phyloP scores from a whole-genome alignment of 2,888 invertebrate genomes.

The Cheiracanthium punctorium region DNA sequence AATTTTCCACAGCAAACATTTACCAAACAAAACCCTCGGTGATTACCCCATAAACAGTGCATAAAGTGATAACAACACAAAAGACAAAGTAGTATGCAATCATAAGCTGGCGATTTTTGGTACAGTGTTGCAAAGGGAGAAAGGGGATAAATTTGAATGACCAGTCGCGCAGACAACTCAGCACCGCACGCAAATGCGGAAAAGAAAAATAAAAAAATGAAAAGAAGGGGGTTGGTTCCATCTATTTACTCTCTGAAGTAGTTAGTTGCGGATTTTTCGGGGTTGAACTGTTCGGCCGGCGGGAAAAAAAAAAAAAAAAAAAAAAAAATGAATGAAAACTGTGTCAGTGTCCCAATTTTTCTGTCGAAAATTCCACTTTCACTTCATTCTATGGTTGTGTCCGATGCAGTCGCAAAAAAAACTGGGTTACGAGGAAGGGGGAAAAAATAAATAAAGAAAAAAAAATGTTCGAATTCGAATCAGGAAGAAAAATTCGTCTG shows the following conservation, averaged over 20 bases:
- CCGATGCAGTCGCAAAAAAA: not conserved
- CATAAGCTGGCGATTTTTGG: not conserved
- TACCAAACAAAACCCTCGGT: too few species aligned
- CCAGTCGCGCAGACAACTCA: slow-evolving; percentile 28
- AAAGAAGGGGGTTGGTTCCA: too few species aligned
- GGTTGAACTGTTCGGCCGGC: too few species aligned
- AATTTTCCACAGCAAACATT: too few species aligned
- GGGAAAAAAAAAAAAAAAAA: too few species aligned
- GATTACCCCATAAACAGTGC: not conserved
- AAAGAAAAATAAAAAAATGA: too few species aligned
- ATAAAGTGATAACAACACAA: not conserved
- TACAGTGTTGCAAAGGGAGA: not conserved
- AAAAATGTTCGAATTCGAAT: not conserved
- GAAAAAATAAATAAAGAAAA: slow-evolving; percentile 41
- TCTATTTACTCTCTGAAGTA: too few species aligned
- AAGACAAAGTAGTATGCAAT: not conserved
- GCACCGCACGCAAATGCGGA: slow-evolving; percentile 18
- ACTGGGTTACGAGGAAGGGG: slow-evolving; percentile 57
- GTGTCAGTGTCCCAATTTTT: slow-evolving; percentile 35
- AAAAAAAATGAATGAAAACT: slow-evolving; percentile 8
- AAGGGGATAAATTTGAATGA: not conserved
- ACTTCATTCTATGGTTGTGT: not conserved
- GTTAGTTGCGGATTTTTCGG: too few species aligned
- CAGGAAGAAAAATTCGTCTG: slow-evolving; percentile 5
- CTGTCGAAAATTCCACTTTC: slow-evolving; percentile 57